phyloP scores from a whole-genome alignment of 2,888 invertebrate genomes.

The Brenthis ino region DNA sequence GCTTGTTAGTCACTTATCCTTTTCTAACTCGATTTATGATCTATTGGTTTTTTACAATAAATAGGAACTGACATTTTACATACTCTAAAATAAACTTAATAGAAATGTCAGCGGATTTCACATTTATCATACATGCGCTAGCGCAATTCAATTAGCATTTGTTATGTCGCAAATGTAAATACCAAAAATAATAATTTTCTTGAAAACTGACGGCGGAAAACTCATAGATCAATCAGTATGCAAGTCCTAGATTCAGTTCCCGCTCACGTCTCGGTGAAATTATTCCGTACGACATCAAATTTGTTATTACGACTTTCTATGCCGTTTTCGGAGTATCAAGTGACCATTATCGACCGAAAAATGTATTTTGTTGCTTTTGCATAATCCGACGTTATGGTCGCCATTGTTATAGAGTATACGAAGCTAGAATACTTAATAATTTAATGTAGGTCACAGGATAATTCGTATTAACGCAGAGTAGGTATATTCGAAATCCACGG shows the following conservation, averaged over 20 bases:
- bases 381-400: slow-evolving; percentile 39
- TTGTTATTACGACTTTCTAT: slow-evolving; percentile 72
- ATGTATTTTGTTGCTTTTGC: slow-evolving; percentile 47
- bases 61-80: slow-evolving; percentile 29
- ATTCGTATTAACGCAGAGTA: slow-evolving; percentile 16
- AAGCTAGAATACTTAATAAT: slow-evolving; percentile 36
- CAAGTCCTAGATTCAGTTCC: slow-evolving; percentile 60
- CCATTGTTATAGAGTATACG: slow-evolving; percentile 36
- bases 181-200: slow-evolving; percentile 3
- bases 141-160: slow-evolving; percentile 21
- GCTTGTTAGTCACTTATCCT: slow-evolving; percentile 1
- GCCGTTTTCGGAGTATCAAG: slow-evolving; percentile 60
- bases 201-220: slow-evolving; percentile 31
- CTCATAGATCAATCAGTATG: slow-evolving; percentile 55
- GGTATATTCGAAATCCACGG: slow-evolving; percentile 3
- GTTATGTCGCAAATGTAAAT: slow-evolving; percentile 11
- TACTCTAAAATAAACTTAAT: slow-evolving; percentile 25
- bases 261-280: slow-evolving; percentile 70
- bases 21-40: slow-evolving; percentile 14
- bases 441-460: slow-evolving; percentile 32
- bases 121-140: slow-evolving; percentile 25
- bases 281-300: slow-evolving; percentile 60
- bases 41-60: slow-evolving; percentile 20
- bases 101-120: slow-evolving; percentile 32
- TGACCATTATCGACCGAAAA: slow-evolving; percentile 54